Base-by-base conservation (phyloP, 2,113 vertebrate species). In the Peromyscus maniculatus region DNA sequence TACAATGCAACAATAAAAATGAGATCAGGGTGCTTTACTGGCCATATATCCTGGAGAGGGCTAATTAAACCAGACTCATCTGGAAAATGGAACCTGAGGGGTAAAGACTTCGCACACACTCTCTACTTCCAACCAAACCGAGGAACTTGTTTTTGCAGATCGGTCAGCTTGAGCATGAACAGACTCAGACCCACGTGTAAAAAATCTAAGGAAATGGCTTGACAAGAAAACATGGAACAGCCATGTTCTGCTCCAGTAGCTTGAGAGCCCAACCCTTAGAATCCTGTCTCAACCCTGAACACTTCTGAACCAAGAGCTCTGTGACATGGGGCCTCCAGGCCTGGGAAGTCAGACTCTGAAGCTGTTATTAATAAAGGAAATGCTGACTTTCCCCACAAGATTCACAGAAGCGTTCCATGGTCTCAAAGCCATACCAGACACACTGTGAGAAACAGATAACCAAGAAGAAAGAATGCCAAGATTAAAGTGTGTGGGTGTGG, bases 131-230 rank as follows among this genome's bases (percentile, higher is more conserved):
- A 91, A 72, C 89, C 49, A 64, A 79, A 55, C 0, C 13, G 55
- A 93, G 31, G 24, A 88, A 71, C 39, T 94, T 66, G 72, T 64
- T 89, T 75, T 74, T 82, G 77, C 55, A 95, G 83, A 94, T 43
- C 10, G 33, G 16, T 21, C 19, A 31, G 52, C 66, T 62, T 43
- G 55, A 46, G 33, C 7, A 57, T 1, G 11, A 89, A 46, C 15
- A 67, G 9, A 7, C 33, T 74, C 62, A 82, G n/a, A 36, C 15
- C 4, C 46, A 74, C 69, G 39, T 10, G 72, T 0, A 46, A 64
- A 64, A 93, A 52, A 55, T 83, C 69, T 52, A 17, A 28, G 39
- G 10, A 62, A 77, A 84, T 79, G 4, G 7, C 11, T 39, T 2
- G 82, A 46, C 67, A n/a, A 49, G 77, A 19, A 91, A 49, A 13